Evolutionary conservation across 2,888 invertebrate genomes (phyloP).

Genomic region (Netelia virgata): DNA sequence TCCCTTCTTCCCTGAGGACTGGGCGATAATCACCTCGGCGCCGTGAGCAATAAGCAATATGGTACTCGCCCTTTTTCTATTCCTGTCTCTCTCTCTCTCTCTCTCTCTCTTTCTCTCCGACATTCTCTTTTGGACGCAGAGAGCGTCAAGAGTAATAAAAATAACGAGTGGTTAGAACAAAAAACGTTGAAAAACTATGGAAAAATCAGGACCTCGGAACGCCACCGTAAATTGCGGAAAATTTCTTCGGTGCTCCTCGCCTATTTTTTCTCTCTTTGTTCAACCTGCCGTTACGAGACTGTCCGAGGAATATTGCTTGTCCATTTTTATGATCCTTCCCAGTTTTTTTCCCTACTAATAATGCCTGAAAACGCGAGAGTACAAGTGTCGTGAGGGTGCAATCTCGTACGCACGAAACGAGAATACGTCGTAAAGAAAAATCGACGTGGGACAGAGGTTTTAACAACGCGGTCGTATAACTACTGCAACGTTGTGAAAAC

Average conservation of each 20-base stretch:
- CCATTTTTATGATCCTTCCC: not conserved
- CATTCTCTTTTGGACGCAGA: too few relatives aligned
- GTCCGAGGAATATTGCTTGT: not conserved
- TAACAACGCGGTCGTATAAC: conserved; percentile 34
- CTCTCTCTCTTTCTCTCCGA: not conserved
- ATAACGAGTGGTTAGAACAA: conserved; percentile 1
- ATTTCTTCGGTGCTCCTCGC: conserved; percentile 8
- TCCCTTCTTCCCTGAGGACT: conserved; percentile 29
- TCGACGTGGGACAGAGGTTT: not conserved
- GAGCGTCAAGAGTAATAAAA: conserved; percentile 27
- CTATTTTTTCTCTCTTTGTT: not conserved
- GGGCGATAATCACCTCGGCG: conserved; percentile 46
- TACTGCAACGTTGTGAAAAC: not conserved
- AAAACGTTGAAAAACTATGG: not conserved
- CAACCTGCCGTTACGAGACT: not conserved
- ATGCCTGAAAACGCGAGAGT: not conserved
- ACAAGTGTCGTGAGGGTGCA: not conserved
- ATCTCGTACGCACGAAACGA: too few relatives aligned
- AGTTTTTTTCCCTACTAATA: not conserved
- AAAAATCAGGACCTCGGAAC: conserved; percentile 11
- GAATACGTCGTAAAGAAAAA: not conserved
- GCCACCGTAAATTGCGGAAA: conserved; percentile 33
- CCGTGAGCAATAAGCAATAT: conserved; percentile 32
- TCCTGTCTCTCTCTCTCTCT: not conserved
- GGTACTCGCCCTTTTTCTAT: not conserved